Evolutionary conservation across 53 echinoderm and acorn worm species (phyloP).

Genomic region (Hippasteria phrygiana): DNA sequence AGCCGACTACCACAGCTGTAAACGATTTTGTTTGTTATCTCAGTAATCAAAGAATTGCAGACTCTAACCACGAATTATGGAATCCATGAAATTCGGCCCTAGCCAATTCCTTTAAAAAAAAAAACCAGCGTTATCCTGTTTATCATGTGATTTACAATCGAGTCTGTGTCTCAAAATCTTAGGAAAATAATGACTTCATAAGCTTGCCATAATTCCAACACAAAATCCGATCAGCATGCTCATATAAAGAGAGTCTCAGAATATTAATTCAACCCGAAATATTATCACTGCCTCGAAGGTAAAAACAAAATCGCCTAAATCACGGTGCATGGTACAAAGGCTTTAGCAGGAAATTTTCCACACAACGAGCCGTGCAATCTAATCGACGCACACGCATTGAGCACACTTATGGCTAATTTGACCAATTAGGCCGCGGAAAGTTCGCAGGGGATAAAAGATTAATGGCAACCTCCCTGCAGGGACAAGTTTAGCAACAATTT

Average conservation of each 20-base stretch:
- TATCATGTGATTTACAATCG: no score
- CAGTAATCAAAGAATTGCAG: no score
- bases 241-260: neutral
- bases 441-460: slow-evolving; percentile 45
- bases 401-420: slow-evolving; percentile 63
- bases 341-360: neutral
- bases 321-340: neutral
- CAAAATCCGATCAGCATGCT: no score
- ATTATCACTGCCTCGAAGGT: neutral
- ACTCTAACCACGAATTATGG: no score
- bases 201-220: no score
- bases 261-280: neutral
- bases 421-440: slow-evolving; percentile 38
- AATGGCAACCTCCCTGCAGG: slow-evolving; percentile 38
- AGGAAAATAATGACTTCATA: no score
- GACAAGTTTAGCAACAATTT: neutral
- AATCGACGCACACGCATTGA: slow-evolving; percentile 52
- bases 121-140: no score
- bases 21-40: no score
- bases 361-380: slow-evolving; percentile 28
- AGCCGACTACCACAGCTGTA: no score
- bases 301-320: neutral
- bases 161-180: no score
- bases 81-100: no score
- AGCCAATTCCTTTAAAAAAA: no score